Percentiles rank a stretch among this genome's conserved stretches.
phyloP scores from a whole-genome alignment of 2,113 vertebrate genomes.

The Chiloscyllium plagiosum region DNA sequence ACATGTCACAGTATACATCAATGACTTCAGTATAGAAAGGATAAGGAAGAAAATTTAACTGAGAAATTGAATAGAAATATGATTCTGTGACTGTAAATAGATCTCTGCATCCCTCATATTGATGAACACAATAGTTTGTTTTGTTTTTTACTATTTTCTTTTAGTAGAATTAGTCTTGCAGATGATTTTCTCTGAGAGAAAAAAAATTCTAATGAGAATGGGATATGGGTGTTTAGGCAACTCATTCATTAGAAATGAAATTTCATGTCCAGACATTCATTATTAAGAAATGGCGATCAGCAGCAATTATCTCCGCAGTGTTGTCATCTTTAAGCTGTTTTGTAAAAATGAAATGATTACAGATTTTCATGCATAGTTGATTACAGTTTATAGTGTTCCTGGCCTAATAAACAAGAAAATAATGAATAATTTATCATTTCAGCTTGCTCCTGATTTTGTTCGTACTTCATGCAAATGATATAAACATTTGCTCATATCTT shows the following conservation, averaged over 20 bases:
- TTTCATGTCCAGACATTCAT: constrained; percentile 30
- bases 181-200: not conserved
- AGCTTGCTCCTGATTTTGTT: constrained; percentile 7
- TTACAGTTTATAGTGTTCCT: constrained; percentile 21
- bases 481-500: constrained; percentile 19
- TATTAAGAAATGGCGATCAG: constrained; percentile 30
- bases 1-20: not conserved
- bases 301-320: constrained; percentile 9
- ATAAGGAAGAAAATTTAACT: not conserved
- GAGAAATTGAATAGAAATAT: not conserved
- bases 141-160: not conserved
- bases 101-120: not conserved
- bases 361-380: constrained; percentile 23
- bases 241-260: not conserved
- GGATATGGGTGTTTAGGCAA: not conserved
- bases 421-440: constrained; percentile 32
- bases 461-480: constrained; percentile 33
- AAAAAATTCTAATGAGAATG: not conserved
- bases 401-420: constrained; percentile 36
- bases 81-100: not conserved
- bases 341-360: constrained; percentile 35
- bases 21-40: not conserved
- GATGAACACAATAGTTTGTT: not conserved
- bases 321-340: constrained; percentile 33
- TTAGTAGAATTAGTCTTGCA: not conserved